A percentile compares a stretch with the other conserved stretches of the same genome.
Evolutionary conservation across 2,888 invertebrate genomes (phyloP).

Genomic region (Polymixis flavicincta): DNA sequence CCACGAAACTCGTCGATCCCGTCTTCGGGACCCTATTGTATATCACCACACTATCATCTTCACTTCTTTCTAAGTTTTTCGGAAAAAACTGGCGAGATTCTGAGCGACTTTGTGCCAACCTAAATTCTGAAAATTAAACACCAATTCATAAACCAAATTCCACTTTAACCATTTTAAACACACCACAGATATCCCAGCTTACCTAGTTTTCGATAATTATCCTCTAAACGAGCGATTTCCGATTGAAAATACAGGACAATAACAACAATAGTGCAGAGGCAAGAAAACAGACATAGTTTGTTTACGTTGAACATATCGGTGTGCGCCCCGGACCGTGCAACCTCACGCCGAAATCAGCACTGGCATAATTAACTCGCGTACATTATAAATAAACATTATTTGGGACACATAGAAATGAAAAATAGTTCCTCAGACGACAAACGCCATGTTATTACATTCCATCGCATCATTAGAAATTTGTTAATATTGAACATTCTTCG

Average conservation of each 20-base stretch:
- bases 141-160: conserved; percentile 30
- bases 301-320: conserved; percentile 87
- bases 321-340: conserved; percentile 69
- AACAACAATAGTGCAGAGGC: conserved; percentile 85
- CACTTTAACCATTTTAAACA: conserved; percentile 31
- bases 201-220: conserved; percentile 85
- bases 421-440: conserved; percentile 70
- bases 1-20: conserved; percentile 98
- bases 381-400: conserved; percentile 84
- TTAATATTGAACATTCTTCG: conserved; percentile 49
- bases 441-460: conserved; percentile 66
- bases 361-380: conserved; percentile 79
- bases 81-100: conserved; percentile 85
- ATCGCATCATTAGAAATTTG: conserved; percentile 47
- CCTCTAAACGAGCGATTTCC: conserved; percentile 86
- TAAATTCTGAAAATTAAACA: conserved; percentile 81
- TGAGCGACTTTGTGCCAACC: conserved; percentile 77
- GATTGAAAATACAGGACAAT: conserved; percentile 88
- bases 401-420: conserved; percentile 79
- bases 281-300: conserved; percentile 86
- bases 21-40: conserved; percentile 99
- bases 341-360: conserved; percentile 77
- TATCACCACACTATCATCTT: conserved; percentile 95
- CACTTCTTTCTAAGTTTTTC: conserved; percentile 80
- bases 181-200: conserved; percentile 54